Evolutionary conservation across 2,888 invertebrate genomes (phyloP), one percentile per base, ranked within the genome.

Genomic region (Volucella bombylans): DNA sequence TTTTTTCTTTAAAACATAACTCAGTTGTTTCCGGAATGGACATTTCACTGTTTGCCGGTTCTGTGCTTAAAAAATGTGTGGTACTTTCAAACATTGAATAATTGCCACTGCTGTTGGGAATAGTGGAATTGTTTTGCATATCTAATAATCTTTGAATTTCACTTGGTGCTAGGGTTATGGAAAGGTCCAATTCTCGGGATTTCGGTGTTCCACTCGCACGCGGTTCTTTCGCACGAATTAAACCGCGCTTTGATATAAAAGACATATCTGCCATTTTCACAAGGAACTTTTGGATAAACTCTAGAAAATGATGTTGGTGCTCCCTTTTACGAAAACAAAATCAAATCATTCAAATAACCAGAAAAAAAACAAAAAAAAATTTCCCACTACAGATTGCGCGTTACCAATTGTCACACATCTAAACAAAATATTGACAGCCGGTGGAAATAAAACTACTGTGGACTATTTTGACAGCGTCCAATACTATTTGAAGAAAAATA

Each of bases 101-200:
- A 71, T 87, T 85, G 15, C 57, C 71, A 52, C 67, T 82, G 6
- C 65, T 59, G 9, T 85, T 59, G 10, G 43, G 55, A 1, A 47
- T 8, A 9, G 68, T 64, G 6, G 79, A 54, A 8, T 54, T 55
- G 45, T 78, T 77, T 11, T 83, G 77, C n/a, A 71, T 81, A 11
- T 88, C 88, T 12, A 89, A 50, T 57, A 89, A 78, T 6, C 88
- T 86, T 65, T 89, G 87, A 23, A 90, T 71, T 77, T 90, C 90
- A 9, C 86, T 86, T 1, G 90, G 89, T 50, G 89, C 83, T 61
- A 90, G 57, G 0, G 90, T 88, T 10, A 90, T 86, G 3, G 90
- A 90, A 4, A 88, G 55, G 76, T 88, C 88, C 2, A 83, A 47
- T 8, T 87, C 72, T 31, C 39, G 59, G 2, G 59, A 47, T 31